Evolutionary conservation across 2,797 vertebrate genomes (phyloP).

Genomic region (Leucoraja ocellata): DNA sequence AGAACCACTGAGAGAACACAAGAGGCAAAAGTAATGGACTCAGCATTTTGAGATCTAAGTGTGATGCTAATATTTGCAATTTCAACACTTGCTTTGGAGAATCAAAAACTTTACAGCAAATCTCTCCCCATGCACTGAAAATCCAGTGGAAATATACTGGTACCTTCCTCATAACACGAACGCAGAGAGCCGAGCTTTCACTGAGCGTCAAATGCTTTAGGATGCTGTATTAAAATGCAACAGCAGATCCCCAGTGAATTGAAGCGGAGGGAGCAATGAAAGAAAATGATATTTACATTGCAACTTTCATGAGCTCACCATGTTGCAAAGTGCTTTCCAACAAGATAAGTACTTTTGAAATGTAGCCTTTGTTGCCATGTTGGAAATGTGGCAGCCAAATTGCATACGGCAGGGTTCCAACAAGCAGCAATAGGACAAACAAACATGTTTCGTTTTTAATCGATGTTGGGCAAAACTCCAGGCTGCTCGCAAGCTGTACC

Average conservation of each 20-base stretch:
- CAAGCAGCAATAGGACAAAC: not conserved
- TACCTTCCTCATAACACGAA: not conserved
- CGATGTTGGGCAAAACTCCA: not conserved
- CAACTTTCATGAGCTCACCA: not conserved
- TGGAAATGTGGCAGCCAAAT: not conserved
- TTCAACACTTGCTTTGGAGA: not conserved
- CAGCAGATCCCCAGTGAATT: not conserved
- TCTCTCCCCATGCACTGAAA: not conserved
- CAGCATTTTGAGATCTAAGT: not conserved
- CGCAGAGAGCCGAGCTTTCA: not conserved
- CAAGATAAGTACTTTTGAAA: not conserved
- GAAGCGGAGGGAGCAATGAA: not conserved
- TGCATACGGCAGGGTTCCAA: not conserved
- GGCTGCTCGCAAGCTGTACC: not conserved
- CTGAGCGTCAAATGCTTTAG: not conserved
- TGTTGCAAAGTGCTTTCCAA: not conserved
- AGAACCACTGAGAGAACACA: slow-evolving; percentile 6
- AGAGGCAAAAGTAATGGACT: not conserved
- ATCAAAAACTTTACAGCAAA: not conserved
- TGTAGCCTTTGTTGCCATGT: not conserved
- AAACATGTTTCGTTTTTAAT: not conserved
- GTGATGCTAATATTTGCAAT: not conserved
- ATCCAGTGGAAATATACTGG: not conserved
- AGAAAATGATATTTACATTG: not conserved
- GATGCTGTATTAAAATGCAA: not conserved